A percentile compares a stretch with the other conserved stretches of the same genome.
These are phyloP conservation scores for Tetranychus cinnabarinus DNA, from an alignment of 1,140 invertebrate genomes.

Conservation along the genomic window DNA sequence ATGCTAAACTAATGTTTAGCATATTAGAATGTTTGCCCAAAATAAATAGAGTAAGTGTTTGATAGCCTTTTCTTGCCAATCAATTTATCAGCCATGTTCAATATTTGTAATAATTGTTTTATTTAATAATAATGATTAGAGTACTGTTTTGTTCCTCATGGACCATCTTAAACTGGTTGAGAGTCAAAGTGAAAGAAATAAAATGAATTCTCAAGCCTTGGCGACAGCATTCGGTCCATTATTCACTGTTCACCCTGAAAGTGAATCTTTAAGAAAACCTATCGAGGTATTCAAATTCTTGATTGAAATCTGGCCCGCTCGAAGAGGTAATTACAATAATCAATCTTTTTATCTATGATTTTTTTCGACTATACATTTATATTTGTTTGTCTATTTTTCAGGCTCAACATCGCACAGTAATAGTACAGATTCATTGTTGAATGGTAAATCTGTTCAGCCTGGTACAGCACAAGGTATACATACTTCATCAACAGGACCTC, in stretches of 20 bases:
- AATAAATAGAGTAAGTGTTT: constrained; percentile 58
- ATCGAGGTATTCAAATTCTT: constrained; percentile 24
- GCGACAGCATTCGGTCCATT: constrained; percentile 81
- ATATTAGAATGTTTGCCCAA: constrained; percentile 92
- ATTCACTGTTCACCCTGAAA: constrained; percentile 55
- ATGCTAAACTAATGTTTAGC: constrained; percentile 92
- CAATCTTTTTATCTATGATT: too few relatives aligned
- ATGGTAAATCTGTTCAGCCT: too few relatives aligned
- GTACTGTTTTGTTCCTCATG: constrained; percentile 68
- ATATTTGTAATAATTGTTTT: too few relatives aligned
- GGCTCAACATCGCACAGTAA: too few relatives aligned
- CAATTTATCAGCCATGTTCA: neutral
- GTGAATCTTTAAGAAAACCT: constrained; percentile 11
- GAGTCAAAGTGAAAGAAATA: constrained; percentile 67
- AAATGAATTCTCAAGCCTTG: constrained; percentile 81
- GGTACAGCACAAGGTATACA: too few relatives aligned
- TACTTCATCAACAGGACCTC: too few relatives aligned
- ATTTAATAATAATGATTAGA: constrained; percentile 26
- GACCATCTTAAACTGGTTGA: constrained; percentile 80
- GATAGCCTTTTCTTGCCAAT: neutral
- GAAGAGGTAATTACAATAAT: constrained; percentile 24
- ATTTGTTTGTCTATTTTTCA: too few relatives aligned
- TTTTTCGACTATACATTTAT: too few relatives aligned
- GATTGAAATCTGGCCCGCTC: constrained; percentile 65
- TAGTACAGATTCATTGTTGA: too few relatives aligned